Evolutionary conservation across 2,797 vertebrate species (phyloP), one percentile per base, ranked within the genome.

Genomic region (Arctocebus calabarensis): DNA sequence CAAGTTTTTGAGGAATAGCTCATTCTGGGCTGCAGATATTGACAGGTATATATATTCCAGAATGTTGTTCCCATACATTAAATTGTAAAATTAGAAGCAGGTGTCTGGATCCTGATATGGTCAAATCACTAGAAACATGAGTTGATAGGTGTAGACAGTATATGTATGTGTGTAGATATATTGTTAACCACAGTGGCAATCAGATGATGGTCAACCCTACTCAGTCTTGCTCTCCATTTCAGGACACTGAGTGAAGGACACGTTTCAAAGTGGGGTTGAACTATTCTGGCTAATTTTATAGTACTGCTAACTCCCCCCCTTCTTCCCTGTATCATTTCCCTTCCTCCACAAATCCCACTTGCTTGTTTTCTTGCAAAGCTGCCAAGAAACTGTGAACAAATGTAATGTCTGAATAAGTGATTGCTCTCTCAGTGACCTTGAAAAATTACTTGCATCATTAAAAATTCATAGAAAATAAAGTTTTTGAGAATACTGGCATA

Each of bases 391-490:
- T 98, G 98, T 98, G 98, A 98, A 96, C 97, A 98, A 98, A 98
- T 98, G 98, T 98, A 98, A 98, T 98, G 98, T 98, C 98, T 99
- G 98, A 98, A 96, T 98, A 98, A 98, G 96, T 97, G 97, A 94
- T 98, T 95, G 96, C 97, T 98, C 98, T 98, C 96, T 97, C 97
- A 97, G 86, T 98, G 98, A 98, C 98, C 98, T 98, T 98, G 98
- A 98, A 97, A 98, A 98, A 98, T 98, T 98, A 98, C 98, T 98
- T 97, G 97, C 95, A 68, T 98, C 98, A 98, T 99, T 98, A 99
- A 98, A 99, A 98, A 98, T 99, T 98, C 98, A 99, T 98, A 97
- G 98, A 97, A 98, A 98, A 98, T 97, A 98, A 98, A 98, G 96
- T 98, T 98, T 98, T 97, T 97, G 96, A 98, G 96, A 97, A 98